Evolutionary conservation across 2,797 vertebrate species (phyloP), one percentile per base, ranked within the genome.

Genomic region (Channallabes apus): DNA sequence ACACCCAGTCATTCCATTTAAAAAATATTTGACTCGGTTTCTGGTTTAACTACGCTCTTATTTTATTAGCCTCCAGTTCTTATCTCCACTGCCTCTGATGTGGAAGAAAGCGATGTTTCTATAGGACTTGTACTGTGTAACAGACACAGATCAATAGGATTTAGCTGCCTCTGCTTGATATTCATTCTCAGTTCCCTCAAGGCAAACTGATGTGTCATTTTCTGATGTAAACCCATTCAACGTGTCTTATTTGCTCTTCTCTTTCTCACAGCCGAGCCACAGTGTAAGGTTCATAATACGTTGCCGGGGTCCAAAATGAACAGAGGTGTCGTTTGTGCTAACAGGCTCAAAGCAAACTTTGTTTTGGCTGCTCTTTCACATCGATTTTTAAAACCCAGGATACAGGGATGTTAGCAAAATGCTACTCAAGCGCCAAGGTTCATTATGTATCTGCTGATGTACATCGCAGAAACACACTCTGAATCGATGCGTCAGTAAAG

Each of bases 11-110:
- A 85, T 88, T 78, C 84, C 64, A 81, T 87, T 68, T 24, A 76
- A 90, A 22, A 91, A 92, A 90, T 82, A 56, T 80, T 71, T 54
- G 83, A 91, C 90, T 90, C 89, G 86, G 88, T 92, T 91, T 89
- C 81, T 82, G 87, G 84, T 88, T 85, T 83, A 90, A 89, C 82
- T 87, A 89, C 81, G 73, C 11, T n/a, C 68, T 86, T 84, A 80
- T 65, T 80, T 61, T 68, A 81, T 86, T 73, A 86, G 54, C 27
- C 24, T 73, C 24, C 71, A 51, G 24, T 27, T 51, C 41, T 27
- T 73, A 75, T 75, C 46, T 54, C 15, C 61, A 65, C 82, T 88
- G n/a, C 6, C 20, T 85, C 82, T 69, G 35, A 64, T 24, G 58
- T 14, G 35, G 69, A 51, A 72, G 20, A 56, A 56, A 61, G 35